Base-by-base conservation (phyloP, 2,113 vertebrate genomes). In the Sceloporus tristichus region DNA sequence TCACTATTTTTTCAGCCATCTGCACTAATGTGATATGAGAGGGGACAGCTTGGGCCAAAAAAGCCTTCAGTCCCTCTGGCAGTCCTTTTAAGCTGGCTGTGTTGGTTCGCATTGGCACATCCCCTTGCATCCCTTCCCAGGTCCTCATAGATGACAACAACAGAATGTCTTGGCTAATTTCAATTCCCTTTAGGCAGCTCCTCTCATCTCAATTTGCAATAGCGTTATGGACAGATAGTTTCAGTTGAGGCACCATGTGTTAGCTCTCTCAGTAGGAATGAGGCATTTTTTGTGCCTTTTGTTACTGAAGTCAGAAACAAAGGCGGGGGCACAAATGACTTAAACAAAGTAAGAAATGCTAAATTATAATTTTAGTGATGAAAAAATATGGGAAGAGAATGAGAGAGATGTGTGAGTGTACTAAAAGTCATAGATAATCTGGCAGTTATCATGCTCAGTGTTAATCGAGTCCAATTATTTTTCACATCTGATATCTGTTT, bases 21-120 rank as follows among this genome's bases (percentile, higher is more conserved):
- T 94, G 42, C 87, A 53, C 16, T 77, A 82, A 70, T 83, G 93
- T 90, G 89, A 88, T 25, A 54, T 68, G 85, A 68, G 87, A 71
- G 90, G 65, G 93, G 92, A 93, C 89, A 88, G 90, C 92, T 93
- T 91, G 62, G 92, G 80, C 88, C 88, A 92, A 71, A 81, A 87
- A 66, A 77, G 93, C 90, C 75, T 0, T 66, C 82, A 5, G 74
- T 91, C 48, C 90, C 77, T 40, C 92, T 92, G 91, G 93, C 94
- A 9, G 34, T 66, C 81, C 11, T 40, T 87, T 40, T 94, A 92
- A 94, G 71, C 92, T 94, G 90, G 88, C 76, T n/a, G 42, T 77
- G 85, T 75, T 80, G 92, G 77, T 70, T 79, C 87, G 86, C 81
- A 76, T 88, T 86, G 86, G 92, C 90, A 87, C 40, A 90, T 80